These are phyloP conservation scores for Stichopus chloronotus DNA, from an alignment of 35 echinoderm and acorn worm genomes.

Conservation along the genomic window DNA sequence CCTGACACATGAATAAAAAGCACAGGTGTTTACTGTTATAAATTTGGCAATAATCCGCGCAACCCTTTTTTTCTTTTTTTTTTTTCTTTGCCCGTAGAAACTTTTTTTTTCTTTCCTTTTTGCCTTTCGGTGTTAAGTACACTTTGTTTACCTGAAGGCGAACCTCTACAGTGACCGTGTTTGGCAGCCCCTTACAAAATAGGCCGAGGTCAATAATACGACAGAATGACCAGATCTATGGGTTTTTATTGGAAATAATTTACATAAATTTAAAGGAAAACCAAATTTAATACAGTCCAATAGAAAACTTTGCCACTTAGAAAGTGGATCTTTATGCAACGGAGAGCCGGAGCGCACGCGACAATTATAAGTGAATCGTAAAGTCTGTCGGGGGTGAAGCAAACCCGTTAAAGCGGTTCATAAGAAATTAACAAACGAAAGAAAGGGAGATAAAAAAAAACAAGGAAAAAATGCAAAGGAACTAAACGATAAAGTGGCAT, in stretches of 20 bases:
- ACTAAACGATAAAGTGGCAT: too few relatives aligned
- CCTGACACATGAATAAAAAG: background rate
- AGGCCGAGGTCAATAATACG: constrained; percentile 2
- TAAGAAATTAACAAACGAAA: too few relatives aligned
- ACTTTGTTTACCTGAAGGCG: background rate
- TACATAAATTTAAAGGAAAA: constrained; percentile 4
- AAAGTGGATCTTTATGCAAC: background rate
- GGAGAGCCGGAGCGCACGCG: background rate
- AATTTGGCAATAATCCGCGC: background rate
- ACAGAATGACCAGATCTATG: background rate
- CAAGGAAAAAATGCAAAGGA: too few relatives aligned
- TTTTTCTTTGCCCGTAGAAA: background rate
- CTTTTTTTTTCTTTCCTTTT: background rate
- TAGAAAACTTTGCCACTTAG: background rate
- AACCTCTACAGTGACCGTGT: background rate
- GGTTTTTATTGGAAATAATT: constrained; percentile 8
- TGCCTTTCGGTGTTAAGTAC: background rate
- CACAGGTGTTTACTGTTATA: background rate
- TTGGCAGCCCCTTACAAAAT: background rate
- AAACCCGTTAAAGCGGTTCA: background rate
- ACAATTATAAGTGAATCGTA: constrained; percentile 15
- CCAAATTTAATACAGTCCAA: constrained; percentile 20
- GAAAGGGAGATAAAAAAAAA: too few relatives aligned
- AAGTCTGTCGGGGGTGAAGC: background rate
- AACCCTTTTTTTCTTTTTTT: background rate